Conservation (phyloP, 1,140 invertebrate species). For the Zophobas morio region DNA sequence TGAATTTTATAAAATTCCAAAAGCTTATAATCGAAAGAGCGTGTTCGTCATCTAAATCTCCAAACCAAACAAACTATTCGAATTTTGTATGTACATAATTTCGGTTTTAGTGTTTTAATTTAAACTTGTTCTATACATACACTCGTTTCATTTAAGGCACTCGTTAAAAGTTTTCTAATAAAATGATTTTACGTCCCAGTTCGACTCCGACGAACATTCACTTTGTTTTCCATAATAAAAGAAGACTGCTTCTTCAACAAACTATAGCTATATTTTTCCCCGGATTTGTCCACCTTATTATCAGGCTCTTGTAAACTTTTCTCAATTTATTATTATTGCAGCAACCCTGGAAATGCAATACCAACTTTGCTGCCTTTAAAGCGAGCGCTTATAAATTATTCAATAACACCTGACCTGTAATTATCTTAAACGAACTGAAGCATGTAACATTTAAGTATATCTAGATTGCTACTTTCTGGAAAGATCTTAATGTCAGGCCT, state of each 20-base stretch:
- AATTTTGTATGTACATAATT: slow-evolving; percentile 20
- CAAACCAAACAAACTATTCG: slow-evolving; percentile 34
- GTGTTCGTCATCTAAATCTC: slow-evolving; percentile 8
- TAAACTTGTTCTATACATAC: slow-evolving; percentile 3
- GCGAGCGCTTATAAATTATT: slow-evolving; percentile 18
- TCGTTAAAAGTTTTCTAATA: slow-evolving; percentile 34
- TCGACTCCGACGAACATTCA: slow-evolving; percentile 13
- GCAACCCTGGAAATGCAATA: slow-evolving; percentile 15
- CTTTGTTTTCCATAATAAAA: slow-evolving; percentile 31
- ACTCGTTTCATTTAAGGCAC: not conserved
- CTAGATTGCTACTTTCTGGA: slow-evolving; percentile 8
- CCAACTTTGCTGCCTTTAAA: slow-evolving; percentile 29
- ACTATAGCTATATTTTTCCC: slow-evolving; percentile 20
- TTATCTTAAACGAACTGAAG: slow-evolving; percentile 1
- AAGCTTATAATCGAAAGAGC: slow-evolving; percentile 8
- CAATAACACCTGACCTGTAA: slow-evolving; percentile 5
- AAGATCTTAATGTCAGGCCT: not conserved
- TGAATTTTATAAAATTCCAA: not conserved
- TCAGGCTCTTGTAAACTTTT: slow-evolving; percentile 22
- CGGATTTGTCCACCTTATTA: slow-evolving; percentile 30
- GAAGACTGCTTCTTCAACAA: slow-evolving; percentile 13
- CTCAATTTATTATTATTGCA: slow-evolving; percentile 22
- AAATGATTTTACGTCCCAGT: slow-evolving; percentile 24
- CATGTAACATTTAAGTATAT: slow-evolving; percentile 14
- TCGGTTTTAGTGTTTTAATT: slow-evolving; percentile 35